A percentile compares a stretch with the other conserved stretches of the same genome.
Evolutionary conservation across 2,113 vertebrate species (phyloP).

Genomic region (Tamias sibiricus): DNA sequence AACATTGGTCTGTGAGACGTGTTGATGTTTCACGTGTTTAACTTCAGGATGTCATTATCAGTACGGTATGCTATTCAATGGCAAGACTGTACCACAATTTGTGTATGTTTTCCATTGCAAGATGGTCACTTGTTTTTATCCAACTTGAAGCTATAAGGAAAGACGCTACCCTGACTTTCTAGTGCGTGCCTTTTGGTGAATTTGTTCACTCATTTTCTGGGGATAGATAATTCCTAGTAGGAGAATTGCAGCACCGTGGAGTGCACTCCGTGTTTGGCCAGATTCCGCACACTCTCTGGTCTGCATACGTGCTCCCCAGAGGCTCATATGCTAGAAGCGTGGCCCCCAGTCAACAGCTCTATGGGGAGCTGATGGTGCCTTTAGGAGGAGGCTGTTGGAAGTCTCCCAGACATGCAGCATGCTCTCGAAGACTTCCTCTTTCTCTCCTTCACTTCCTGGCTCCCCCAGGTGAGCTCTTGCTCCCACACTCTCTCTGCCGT

Average conservation of each 20-base stretch:
- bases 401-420: neutral
- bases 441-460: neutral
- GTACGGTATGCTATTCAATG: neutral
- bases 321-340: no score
- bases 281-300: neutral
- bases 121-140: neutral
- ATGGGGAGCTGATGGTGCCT: neutral
- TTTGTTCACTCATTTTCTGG: neutral
- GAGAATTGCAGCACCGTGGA: no score
- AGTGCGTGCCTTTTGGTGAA: neutral
- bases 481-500: no score
- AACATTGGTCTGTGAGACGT: neutral
- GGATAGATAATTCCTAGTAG: neutral
- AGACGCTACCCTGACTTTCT: neutral
- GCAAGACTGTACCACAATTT: neutral
- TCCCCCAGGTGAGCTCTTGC: no score
- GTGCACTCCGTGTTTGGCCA: no score
- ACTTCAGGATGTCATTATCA: no score
- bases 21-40: neutral
- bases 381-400: neutral
- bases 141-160: neutral
- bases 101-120: neutral
- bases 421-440: neutral
- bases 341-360: no score
- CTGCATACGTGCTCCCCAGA: neutral